Conservation (phyloP, 2,797 vertebrate species). For the Muraenolepis orangiensis region DNA sequence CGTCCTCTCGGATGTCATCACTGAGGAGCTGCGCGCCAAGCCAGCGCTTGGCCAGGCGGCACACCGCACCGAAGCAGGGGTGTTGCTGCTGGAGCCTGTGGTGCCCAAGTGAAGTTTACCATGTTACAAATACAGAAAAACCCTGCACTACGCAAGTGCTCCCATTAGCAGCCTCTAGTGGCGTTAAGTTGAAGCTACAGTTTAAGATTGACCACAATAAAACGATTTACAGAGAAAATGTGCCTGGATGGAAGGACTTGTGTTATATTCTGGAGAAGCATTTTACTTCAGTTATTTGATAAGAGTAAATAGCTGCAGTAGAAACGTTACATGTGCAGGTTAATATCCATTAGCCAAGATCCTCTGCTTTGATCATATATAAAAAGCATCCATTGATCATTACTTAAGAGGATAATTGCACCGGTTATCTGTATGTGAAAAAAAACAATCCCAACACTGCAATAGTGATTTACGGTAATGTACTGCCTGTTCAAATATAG, state of each 20-base stretch:
- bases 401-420: too few relatives aligned
- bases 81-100: conserved; percentile 92
- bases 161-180: not conserved
- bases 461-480: not conserved
- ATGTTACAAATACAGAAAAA: too few relatives aligned
- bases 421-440: too few relatives aligned
- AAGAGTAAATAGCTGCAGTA: not conserved
- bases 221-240: not conserved
- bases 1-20: conserved; percentile 79
- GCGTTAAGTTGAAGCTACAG: not conserved
- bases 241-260: not conserved
- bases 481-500: not conserved
- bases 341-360: too few relatives aligned
- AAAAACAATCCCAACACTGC: not conserved
- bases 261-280: not conserved
- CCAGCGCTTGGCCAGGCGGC: conserved; percentile 94
- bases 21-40: conserved; percentile 86
- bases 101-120: not conserved
- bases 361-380: too few relatives aligned
- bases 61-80: conserved; percentile 80
- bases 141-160: not conserved
- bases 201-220: not conserved
- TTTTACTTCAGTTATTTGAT: not conserved
- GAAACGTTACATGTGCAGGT: not conserved
- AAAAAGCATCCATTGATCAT: too few relatives aligned